Percentiles rank a stretch among this genome's conserved stretches.
phyloP scores from a whole-genome alignment of 1,140 invertebrate genomes.

The Dendroctonus valens region DNA sequence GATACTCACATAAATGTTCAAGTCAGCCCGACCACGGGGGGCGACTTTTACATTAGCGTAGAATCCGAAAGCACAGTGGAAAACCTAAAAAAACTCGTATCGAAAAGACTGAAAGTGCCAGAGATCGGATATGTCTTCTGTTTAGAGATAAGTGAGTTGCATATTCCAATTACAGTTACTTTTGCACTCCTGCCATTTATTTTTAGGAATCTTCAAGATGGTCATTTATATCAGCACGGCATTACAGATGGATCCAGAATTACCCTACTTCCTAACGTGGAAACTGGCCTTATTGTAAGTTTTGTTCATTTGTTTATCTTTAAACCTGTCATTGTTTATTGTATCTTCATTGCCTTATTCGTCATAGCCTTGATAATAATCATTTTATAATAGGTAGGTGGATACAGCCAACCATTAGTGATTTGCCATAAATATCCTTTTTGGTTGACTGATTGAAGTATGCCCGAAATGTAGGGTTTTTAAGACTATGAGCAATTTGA shows the following conservation, averaged over 20 bases:
- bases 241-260: constrained; percentile 83
- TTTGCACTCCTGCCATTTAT: constrained; percentile 16
- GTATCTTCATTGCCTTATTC: no score
- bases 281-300: constrained; percentile 91
- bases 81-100: constrained; percentile 87
- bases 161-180: constrained; percentile 41
- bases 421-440: no score
- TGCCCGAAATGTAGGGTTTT: no score
- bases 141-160: constrained; percentile 83
- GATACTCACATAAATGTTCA: constrained; percentile 72
- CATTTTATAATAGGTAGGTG: no score
- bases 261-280: constrained; percentile 87
- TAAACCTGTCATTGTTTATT: neutral
- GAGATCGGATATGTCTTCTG: constrained; percentile 87
- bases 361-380: no score
- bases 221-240: constrained; percentile 81
- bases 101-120: constrained; percentile 89
- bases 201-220: constrained; percentile 82
- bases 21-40: constrained; percentile 87
- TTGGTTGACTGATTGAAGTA: no score
- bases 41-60: constrained; percentile 80
- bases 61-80: constrained; percentile 78
- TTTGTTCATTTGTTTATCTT: constrained; percentile 5
- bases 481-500: no score
- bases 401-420: no score